Conservation (phyloP, 2,113 vertebrate species). For the Anguilla japonica region DNA sequence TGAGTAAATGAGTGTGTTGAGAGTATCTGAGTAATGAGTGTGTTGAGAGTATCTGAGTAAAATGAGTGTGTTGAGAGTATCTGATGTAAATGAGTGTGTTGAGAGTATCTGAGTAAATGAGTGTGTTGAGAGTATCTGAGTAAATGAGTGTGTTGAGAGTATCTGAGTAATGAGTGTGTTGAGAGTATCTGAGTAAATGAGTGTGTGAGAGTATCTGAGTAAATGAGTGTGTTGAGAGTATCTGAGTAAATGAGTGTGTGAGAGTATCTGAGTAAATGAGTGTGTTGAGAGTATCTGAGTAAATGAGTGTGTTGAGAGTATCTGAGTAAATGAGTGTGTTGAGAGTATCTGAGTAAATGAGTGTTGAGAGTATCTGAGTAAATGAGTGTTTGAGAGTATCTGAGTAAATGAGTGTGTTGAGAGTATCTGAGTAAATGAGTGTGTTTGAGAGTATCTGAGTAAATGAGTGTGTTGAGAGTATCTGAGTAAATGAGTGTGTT, state of each 20-base stretch:
- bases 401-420: constrained; percentile 11
- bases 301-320: too few species aligned
- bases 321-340: constrained; percentile 8
- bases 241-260: too few species aligned
- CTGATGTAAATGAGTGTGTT: too few species aligned
- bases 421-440: too few species aligned
- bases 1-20: constrained; percentile 11
- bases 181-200: background rate
- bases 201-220: background rate
- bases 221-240: constrained; percentile 12
- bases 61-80: constrained; percentile 11
- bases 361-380: background rate
- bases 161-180: too few species aligned
- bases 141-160: constrained; percentile 13
- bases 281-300: constrained; percentile 11
- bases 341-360: too few species aligned
- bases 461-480: constrained; percentile 12
- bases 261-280: background rate
- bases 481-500: too few species aligned
- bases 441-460: background rate
- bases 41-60: background rate
- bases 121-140: background rate
- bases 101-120: background rate
- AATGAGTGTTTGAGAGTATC: constrained; percentile 5
- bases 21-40: too few species aligned